Evolutionary conservation across 1,140 invertebrate species (phyloP), one percentile per base, ranked within the genome.

Genomic region (Hylaeus volcanicus): DNA sequence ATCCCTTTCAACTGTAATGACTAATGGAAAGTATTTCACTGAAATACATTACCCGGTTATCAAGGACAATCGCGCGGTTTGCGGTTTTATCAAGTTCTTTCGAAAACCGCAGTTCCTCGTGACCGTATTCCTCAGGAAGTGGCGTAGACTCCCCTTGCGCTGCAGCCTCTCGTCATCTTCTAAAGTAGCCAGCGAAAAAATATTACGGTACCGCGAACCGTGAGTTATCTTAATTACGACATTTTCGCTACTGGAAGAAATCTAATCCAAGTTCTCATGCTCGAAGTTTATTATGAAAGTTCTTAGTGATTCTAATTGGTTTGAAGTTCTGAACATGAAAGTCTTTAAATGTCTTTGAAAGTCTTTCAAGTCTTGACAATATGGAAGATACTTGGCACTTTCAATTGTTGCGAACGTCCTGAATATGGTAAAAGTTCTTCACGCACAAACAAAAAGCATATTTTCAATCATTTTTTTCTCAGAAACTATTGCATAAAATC

Each of bases 81-180:
- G 79, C 12, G 79, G 79, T 77, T 81, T 76, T 71, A 77, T 81
- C 79, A 41, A 51, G 73, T 71, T 77, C 64, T 77, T 58, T 56
- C 12, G 53, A 58, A 70, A 37, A 81, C 79, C 79, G 45, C 79
- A 77, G n/a, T 48, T 66, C 51, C 66, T 64, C 51, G 73, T 53
- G 58, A 70, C 14, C 45, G 48, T 60, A 1, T 68, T 65, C 37
- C 78, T 75, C 63, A 56, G 78, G 78, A 80, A 74, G 72, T 68
- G 78, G 55, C 15, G 15, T 45, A 60, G 43, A 51, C 41, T 68
- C 45, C 55, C 71, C 45, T 26, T 26, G 26, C 26, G 26, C 26
- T 37, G 2, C 26, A 39, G 41, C 0, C 53, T 3, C 5, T 1
- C 4, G 1, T 11, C 41, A 58, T 70, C 26, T 39, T 3, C 15